Percentiles rank a stretch among this genome's conserved stretches.
Conservation (phyloP, 2,888 invertebrate genomes). For the Schrankia costaestrigalis region DNA sequence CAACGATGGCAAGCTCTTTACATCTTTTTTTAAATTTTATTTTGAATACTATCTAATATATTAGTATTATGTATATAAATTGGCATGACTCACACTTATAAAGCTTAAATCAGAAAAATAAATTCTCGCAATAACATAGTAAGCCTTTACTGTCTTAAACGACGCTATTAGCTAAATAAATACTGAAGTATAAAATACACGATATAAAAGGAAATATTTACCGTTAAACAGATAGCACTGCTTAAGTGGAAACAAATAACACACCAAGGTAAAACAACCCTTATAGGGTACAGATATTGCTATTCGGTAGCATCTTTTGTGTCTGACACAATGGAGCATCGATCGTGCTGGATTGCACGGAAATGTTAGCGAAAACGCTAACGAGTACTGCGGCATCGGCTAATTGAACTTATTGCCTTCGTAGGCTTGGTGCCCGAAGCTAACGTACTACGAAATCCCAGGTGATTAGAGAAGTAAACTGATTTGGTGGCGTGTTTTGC, state of each 20-base stretch:
- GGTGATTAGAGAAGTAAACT: constrained; percentile 47
- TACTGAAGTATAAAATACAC: constrained; percentile 10
- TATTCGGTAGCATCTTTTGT: constrained; percentile 70
- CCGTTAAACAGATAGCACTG: constrained; percentile 26
- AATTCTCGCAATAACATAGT: not conserved
- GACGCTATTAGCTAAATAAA: too few species aligned
- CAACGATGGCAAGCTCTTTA: too few species aligned
- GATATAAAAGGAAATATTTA: constrained; percentile 30
- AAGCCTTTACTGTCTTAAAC: too few species aligned
- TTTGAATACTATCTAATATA: too few species aligned
- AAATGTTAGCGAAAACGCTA: constrained; percentile 61
- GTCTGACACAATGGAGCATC: constrained; percentile 70
- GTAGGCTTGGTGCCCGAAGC: constrained; percentile 18
- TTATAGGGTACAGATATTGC: constrained; percentile 63
- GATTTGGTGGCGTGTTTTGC: constrained; percentile 51
- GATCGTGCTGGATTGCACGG: constrained; percentile 62
- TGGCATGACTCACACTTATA: too few species aligned
- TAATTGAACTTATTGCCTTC: constrained; percentile 68
- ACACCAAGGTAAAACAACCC: constrained; percentile 52
- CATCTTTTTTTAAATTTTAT: too few species aligned
- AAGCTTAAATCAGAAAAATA: not conserved
- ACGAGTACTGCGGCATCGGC: constrained; percentile 54
- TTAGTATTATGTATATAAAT: too few species aligned
- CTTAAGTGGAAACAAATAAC: constrained; percentile 65
- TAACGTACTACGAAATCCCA: constrained; percentile 26